A percentile compares a stretch with the other conserved stretches of the same genome.
phyloP scores from a whole-genome alignment of 2,888 invertebrate genomes.

The Chelonus formosanus region DNA sequence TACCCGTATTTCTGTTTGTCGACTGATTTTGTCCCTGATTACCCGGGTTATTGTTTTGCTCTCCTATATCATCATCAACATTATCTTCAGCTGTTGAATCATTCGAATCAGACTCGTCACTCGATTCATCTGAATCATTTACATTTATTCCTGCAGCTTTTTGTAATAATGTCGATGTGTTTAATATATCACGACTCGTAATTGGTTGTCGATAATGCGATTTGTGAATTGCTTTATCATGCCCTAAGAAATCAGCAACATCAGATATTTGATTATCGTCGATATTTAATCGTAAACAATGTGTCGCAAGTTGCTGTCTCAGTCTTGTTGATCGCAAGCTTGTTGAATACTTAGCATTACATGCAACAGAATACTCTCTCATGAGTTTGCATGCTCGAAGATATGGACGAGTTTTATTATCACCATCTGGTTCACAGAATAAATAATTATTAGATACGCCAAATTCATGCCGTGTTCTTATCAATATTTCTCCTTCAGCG shows the following conservation, averaged over 20 bases:
- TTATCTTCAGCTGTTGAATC: not conserved
- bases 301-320: slow-evolving; percentile 39
- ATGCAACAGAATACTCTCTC: slow-evolving; percentile 40
- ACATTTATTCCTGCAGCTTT: slow-evolving; percentile 35
- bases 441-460: slow-evolving; percentile 35
- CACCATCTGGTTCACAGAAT: slow-evolving; percentile 32
- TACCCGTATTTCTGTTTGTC: too few relatives aligned
- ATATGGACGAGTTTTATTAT: slow-evolving; percentile 30
- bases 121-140: too few relatives aligned
- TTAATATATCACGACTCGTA: slow-evolving; percentile 39
- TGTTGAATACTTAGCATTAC: slow-evolving; percentile 42
- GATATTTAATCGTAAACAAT: slow-evolving; percentile 34
- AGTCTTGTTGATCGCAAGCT: slow-evolving; percentile 40
- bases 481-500: slow-evolving; percentile 25
- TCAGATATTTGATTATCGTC: slow-evolving; percentile 23
- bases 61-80: not conserved
- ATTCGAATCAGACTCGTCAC: slow-evolving; percentile 4
- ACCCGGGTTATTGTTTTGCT: too few relatives aligned
- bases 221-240: slow-evolving; percentile 34
- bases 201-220: slow-evolving; percentile 44
- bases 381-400: slow-evolving; percentile 44
- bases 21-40: too few relatives aligned
- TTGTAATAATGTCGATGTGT: slow-evolving; percentile 44
- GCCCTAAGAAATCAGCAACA: slow-evolving; percentile 38
- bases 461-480: slow-evolving; percentile 3